Base-by-base conservation (phyloP, 2,888 invertebrate genomes). In the Seira sanloemensis region DNA sequence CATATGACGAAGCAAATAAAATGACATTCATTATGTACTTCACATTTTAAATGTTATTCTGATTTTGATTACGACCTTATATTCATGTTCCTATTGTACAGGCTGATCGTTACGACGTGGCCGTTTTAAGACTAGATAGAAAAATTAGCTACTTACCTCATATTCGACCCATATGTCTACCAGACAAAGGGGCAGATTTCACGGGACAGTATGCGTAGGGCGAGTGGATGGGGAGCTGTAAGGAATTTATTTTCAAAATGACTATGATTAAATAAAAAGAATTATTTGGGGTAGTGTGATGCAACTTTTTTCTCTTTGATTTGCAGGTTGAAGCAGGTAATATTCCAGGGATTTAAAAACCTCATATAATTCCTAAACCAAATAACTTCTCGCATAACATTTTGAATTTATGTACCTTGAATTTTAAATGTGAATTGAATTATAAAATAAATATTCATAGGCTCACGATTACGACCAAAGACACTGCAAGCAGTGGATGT, bases 191-290 rank as follows among this genome's bases (percentile, higher is more conserved):
- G 68, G 95, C 96, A 67, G 96, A 96, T 91, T 97, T 97, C 92
- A 93, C 97, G 68, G 97, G 97, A 0, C 96, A 97, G 91, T 96
- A 95, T 89, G 97, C 97, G 25, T 97, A n/a, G 97, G 94, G 97
- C 97, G 4, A 97, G 97, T 0, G 97, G 97, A 25, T 97, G 97
- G 97, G 97, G 97, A 16, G 97, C 97, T 93, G 93, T 93, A 91
- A 88, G n/a, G n/a, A n/a, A n/a, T n/a, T n/a, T n/a, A n/a, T n/a
- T n/a, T n/a, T n/a, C n/a, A n/a, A n/a, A n/a, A n/a, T n/a, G n/a
- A n/a, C n/a, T n/a, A n/a, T n/a, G n/a, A n/a, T n/a, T n/a, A n/a
- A n/a, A n/a, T n/a, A n/a, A n/a, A n/a, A n/a, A n/a, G n/a, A n/a
- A n/a, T n/a, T n/a, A n/a, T n/a, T n/a, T n/a, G n/a, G n/a, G n/a